A percentile compares a stretch with the other conserved stretches of the same genome.
Conservation (phyloP, 2,888 invertebrate genomes). For the Euzetes globulus region DNA sequence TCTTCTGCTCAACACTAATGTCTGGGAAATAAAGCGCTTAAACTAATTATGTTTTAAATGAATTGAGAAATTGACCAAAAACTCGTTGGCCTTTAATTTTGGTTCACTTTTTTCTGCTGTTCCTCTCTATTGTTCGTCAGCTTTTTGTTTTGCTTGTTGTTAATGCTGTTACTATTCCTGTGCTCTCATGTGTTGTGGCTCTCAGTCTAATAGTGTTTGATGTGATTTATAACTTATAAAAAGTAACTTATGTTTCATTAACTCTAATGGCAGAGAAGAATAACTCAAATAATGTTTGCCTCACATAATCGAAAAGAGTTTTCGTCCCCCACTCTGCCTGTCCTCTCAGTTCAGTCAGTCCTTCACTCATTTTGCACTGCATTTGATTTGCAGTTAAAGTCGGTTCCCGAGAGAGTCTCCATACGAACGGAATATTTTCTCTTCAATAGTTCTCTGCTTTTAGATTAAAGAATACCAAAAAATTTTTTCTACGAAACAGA, state of each 20-base stretch:
- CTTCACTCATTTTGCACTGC: neutral
- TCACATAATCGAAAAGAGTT: slow-evolving; percentile 1
- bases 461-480: neutral
- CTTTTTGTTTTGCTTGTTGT: neutral
- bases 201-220: neutral
- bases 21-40: neutral
- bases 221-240: slow-evolving; percentile 9
- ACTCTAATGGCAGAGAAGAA: slow-evolving; percentile 16
- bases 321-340: neutral
- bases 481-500: neutral
- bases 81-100: neutral
- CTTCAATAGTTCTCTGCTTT: neutral
- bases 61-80: slow-evolving; percentile 9
- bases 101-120: neutral
- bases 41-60: slow-evolving; percentile 25
- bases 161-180: neutral
- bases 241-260: slow-evolving; percentile 21
- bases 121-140: neutral
- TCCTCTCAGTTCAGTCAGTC: neutral
- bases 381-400: slow-evolving; percentile 24
- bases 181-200: neutral
- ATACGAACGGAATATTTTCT: neutral
- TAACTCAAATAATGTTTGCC: slow-evolving; percentile 4
- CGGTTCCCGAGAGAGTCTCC: neutral
- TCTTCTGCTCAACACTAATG: neutral